Percentiles rank a stretch among this genome's conserved stretches.
phyloP scores from a whole-genome alignment of 2,888 invertebrate species.

The Amblyjoppa proteus region DNA sequence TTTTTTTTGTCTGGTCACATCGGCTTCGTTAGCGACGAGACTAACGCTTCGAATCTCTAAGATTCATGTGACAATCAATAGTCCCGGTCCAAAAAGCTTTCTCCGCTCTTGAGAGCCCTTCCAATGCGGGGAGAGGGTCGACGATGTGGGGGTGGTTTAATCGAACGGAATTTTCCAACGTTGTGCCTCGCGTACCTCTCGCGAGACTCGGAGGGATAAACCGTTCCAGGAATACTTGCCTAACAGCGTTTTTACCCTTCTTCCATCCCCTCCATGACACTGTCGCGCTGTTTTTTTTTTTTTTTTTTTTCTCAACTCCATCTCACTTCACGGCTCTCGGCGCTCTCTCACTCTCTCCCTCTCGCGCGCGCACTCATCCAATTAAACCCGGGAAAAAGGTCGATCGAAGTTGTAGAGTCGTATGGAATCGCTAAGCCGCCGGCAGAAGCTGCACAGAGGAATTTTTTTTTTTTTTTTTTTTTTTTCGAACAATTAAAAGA shows the following conservation, averaged over 20 bases:
- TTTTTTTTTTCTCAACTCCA: slow-evolving; percentile 1
- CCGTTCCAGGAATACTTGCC: slow-evolving; percentile 63
- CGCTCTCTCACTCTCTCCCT: not conserved
- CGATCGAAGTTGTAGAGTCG: slow-evolving; percentile 43
- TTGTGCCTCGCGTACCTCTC: not conserved
- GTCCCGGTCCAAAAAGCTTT: slow-evolving; percentile 23
- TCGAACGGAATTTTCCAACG: slow-evolving; percentile 48
- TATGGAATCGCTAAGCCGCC: slow-evolving; percentile 19
- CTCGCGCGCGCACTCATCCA: slow-evolving; percentile 49
- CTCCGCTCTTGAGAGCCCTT: not conserved
- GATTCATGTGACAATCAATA: slow-evolving; percentile 51
- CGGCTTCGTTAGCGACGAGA: slow-evolving; percentile 2
- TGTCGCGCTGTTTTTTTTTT: not conserved
- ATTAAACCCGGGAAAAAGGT: slow-evolving; percentile 61
- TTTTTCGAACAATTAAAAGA: not conserved
- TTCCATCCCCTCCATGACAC: slow-evolving; percentile 31
- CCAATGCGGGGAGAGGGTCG: not conserved
- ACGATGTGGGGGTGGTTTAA: slow-evolving; percentile 19
- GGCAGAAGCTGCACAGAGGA: not conserved
- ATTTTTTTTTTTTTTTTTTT: not conserved
- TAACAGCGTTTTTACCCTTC: slow-evolving; percentile 61
- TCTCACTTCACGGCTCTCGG: slow-evolving; percentile 38
- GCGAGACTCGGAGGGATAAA: slow-evolving; percentile 16
- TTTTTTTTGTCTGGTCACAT: not conserved
- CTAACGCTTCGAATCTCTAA: slow-evolving; percentile 12